These are phyloP conservation scores for Nothocercus nigrocapillus DNA, from an alignment of 2,113 vertebrate species.

Conservation along the genomic window DNA sequence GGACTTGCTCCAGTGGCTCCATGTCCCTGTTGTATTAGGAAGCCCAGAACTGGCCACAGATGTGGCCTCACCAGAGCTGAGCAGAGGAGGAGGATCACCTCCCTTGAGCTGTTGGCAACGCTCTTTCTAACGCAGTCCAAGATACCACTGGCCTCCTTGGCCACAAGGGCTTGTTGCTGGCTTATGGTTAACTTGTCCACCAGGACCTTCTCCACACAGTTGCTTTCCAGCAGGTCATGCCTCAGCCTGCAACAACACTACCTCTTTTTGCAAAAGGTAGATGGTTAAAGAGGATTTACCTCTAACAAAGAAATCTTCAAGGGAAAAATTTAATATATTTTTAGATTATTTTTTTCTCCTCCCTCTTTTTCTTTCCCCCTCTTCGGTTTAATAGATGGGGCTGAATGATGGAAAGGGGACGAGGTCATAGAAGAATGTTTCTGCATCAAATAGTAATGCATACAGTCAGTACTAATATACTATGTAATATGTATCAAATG, in stretches of 20 bases:
- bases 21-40: too few relatives aligned
- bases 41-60: too few relatives aligned
- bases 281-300: neutral
- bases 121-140: too few relatives aligned
- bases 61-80: neutral
- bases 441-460: neutral
- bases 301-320: neutral
- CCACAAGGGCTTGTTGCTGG: too few relatives aligned
- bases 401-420: neutral
- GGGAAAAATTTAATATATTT: neutral
- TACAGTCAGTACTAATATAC: fast-evolving
- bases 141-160: too few relatives aligned
- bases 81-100: neutral
- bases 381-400: neutral
- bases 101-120: too few relatives aligned
- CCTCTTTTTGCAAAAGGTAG: neutral
- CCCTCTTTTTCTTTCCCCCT: neutral
- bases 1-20: too few relatives aligned
- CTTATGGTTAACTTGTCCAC: too few relatives aligned
- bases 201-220: neutral
- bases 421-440: neutral
- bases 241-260: neutral
- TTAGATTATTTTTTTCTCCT: neutral
- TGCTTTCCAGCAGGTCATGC: neutral
- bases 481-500: neutral